Base-by-base conservation (phyloP, 2,888 invertebrate species). In the Diadegma fenestrale region DNA sequence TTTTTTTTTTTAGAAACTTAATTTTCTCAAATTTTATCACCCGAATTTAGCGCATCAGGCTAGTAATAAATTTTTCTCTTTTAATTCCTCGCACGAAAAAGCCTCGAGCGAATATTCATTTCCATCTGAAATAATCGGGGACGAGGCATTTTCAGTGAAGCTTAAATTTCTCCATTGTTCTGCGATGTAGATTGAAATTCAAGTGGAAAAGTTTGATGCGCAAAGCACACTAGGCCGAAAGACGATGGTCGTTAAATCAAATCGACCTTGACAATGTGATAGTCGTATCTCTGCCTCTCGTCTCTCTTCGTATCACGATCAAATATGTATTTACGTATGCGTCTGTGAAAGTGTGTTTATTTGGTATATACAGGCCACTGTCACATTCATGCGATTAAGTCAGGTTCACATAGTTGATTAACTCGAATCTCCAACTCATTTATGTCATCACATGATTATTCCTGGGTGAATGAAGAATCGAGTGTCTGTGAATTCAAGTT, bases 201-300 rank as follows among this genome's bases (percentile, higher is more conserved):
- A n/a, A 63, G 30, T 64, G 48, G 30, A 41, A 41, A 80, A 58
- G 30, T n/a, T 43, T 68, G 54, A 41, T 45, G 76, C 26, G 58
- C 78, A 82, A 69, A 79, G 66, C 69, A 69, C 78, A 51, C 61
- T 51, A 76, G 26, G 43, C 64, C 64, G 66, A 80, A 84, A 72
- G 19, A 51, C 61, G 69, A 48, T n/a, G 54, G 68, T 66, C 78
- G 73, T 66, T 76, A 58, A 68, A 77, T 80, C 45, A 51, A 72
- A 76, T 64, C 51, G 68, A 71, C 82, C 82, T 85, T 85, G 85
- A 80, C 71, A 80, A 66, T 54, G 54, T 45, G 82, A 82, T 80
- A 80, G 37, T 58, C 61, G 22, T 82, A 80, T 85, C 82, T 82
- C 75, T 48, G 45, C 66, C 22, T 48, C 33, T 45, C 73, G 30